Base-by-base conservation (phyloP, 2,888 invertebrate genomes). In the Parnassius smintheus region DNA sequence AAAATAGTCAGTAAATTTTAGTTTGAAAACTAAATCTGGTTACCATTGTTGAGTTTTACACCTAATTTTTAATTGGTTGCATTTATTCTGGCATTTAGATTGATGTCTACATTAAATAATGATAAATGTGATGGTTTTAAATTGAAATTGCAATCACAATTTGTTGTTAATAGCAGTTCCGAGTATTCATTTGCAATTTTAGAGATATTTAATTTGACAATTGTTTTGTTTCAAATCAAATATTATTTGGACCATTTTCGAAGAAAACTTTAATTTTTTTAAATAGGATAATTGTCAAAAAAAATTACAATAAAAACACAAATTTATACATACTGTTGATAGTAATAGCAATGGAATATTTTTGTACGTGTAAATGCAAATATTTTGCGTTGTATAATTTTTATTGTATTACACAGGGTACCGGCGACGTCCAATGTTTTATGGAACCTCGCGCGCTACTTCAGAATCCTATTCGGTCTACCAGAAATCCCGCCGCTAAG, bases 341-440 rank as follows among this genome's bases (percentile, higher is more conserved):
- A 35, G 7, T 7, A 35, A 35, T 35, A 35, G 35, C 7, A 12
- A 42, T 12, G n/a, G n/a, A 46, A 11, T 46, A 46, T 3, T 46
- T 46, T 46, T n/a, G 12, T 12, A 1, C 3, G 12, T 12, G 46
- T n/a, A 12, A 46, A 46, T 46, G 56, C 25, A n/a, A 56, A 12
- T 3, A 25, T 9, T 49, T 68, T 56, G 58, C 69, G 61, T 61
- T 61, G 70, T 70, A 66, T 70, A 71, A 68, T 65, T 48, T 65
- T 67, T 71, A 56, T 74, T 72, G 65, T 74, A 66, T 81, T 83
- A 75, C 86, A 80, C 88, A 92, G 92, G 92, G 80, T 86, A 81
- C 86, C 92, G 86, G 88, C 85, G 90, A 85, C 92, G 88, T 82
- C 90, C 92, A 85, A 92, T 92, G 86, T 92, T 79, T 77, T 92